phyloP scores from a whole-genome alignment of 2,113 vertebrate genomes.

The Hippopotamus amphibius region DNA sequence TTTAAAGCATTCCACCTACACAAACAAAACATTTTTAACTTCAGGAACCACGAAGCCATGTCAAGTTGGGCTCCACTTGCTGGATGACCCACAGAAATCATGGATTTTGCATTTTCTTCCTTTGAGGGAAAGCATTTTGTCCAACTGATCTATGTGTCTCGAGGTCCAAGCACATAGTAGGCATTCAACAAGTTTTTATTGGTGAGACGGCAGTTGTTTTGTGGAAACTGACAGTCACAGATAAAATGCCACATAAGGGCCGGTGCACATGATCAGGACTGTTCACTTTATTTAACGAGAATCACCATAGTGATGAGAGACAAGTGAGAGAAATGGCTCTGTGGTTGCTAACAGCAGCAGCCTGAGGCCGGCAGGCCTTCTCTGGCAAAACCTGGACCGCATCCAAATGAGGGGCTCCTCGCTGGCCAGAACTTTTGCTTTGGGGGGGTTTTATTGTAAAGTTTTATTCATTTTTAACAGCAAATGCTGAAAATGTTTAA shows the following conservation, averaged over 20 bases:
- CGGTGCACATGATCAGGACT: neutral
- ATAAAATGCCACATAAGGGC: constrained; percentile 12
- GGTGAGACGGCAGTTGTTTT: neutral
- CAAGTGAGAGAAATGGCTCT: neutral
- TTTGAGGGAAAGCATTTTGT: neutral
- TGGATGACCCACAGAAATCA: neutral
- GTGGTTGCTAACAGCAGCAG: constrained; percentile 53
- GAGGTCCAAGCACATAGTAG: neutral
- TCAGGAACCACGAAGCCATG: neutral
- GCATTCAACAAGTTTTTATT: neutral
- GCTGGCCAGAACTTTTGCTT: neutral
- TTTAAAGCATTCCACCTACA: neutral
- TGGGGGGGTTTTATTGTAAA: neutral
- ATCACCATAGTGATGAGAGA: constrained; percentile 73
- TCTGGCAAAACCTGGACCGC: neutral
- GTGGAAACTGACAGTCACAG: constrained; percentile 52
- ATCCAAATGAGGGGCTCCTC: neutral
- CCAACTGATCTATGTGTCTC: neutral
- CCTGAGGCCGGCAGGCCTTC: neutral
- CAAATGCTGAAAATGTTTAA: constrained; percentile 65
- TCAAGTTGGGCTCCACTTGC: neutral
- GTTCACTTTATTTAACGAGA: constrained; percentile 70
- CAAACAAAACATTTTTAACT: constrained; percentile 14
- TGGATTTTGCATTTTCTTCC: rapidly evolving
- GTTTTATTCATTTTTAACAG: constrained; percentile 67